Percentiles rank a stretch among this genome's conserved stretches.
These are phyloP conservation scores for Danionella dracula DNA, from an alignment of 2,797 vertebrate species.

Conservation along the genomic window DNA sequence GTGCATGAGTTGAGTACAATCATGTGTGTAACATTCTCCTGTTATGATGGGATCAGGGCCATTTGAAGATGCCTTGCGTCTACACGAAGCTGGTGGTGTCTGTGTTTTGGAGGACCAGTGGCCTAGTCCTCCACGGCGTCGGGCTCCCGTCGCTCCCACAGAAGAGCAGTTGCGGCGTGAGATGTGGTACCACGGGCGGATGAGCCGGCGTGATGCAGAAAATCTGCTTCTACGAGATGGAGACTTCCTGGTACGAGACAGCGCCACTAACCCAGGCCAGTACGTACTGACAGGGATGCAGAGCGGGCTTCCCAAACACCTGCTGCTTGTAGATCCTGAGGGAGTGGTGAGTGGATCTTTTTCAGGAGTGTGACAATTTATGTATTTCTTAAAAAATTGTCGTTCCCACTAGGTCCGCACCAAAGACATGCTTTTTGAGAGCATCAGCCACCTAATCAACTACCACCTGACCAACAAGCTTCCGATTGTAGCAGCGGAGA, in stretches of 20 bases:
- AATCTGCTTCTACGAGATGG: constrained; percentile 82
- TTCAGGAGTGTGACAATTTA: too few species aligned
- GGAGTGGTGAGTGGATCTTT: constrained; percentile 82
- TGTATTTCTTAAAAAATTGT: background rate
- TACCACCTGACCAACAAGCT: constrained; percentile 90
- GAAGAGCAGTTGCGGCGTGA: constrained; percentile 88
- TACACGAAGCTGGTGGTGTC: constrained; percentile 73
- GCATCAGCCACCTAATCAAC: constrained; percentile 92
- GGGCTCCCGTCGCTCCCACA: constrained; percentile 89
- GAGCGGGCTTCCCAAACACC: constrained; percentile 86
- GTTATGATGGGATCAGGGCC: constrained; percentile 67
- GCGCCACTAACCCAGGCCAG: constrained; percentile 90
- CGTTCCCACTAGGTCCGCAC: constrained; percentile 79
- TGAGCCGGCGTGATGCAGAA: constrained; percentile 89
- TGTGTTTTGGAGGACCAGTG: constrained; percentile 81
- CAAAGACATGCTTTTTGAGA: constrained; percentile 95
- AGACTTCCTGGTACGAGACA: constrained; percentile 93
- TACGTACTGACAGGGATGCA: constrained; percentile 97
- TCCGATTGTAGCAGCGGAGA: constrained; percentile 91
- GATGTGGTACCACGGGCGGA: constrained; percentile 92
- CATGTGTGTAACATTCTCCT: too few species aligned
- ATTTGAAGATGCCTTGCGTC: constrained; percentile 90
- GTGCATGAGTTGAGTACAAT: too few species aligned
- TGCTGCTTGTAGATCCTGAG: constrained; percentile 93
- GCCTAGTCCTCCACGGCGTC: constrained; percentile 85